Evolutionary conservation across 2,888 invertebrate genomes (phyloP), one percentile per base, ranked within the genome.

Genomic region (Melipona bicolor): DNA sequence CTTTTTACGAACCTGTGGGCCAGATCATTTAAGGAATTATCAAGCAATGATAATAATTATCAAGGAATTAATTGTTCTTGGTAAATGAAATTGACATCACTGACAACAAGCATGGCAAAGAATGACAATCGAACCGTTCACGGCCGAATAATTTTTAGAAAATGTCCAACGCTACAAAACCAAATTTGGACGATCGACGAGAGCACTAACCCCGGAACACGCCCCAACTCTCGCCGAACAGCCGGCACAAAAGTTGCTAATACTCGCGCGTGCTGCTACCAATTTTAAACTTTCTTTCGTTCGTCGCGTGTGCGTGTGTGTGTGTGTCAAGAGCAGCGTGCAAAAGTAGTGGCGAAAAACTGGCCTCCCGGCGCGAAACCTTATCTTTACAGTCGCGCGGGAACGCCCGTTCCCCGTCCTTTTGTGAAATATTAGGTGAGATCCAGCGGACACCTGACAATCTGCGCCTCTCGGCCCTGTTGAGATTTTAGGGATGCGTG

Each of bases 401-500:
- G 56, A 62, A 64, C 36, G 50, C 62, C 24, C 5, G 64, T 52
- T 27, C 21, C 43, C 43, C n/a, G 19, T 77, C 52, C 68, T 49
- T 68, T 74, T 17, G 69, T 50, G 62, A 71, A 78, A 81, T 81
- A 81, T 81, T 81, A 79, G 85, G 85, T 86, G 79, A 79, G 62
- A 68, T 77, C 62, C 70, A 61, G 54, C 19, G 84, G 71, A 84
- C 84, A 85, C 71, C 81, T 85, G 85, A 81, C 78, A 76, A 81
- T 85, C 81, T 69, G 61, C 64, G 49, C 61, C 74, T 73, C 71
- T 71, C 79, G 79, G 56, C 78, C 52, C 43, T 43, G 81, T 71
- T 49, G 64, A 85, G 85, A 78, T 77, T 86, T 86, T 85, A 72
- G 85, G 86, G 85, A 86, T 85, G 83, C 79, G 79, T 83, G 85